Percentiles rank a stretch among this genome's conserved stretches.
phyloP scores from a whole-genome alignment of 2,888 invertebrate genomes.

The Eristalinus sepulchralis region DNA sequence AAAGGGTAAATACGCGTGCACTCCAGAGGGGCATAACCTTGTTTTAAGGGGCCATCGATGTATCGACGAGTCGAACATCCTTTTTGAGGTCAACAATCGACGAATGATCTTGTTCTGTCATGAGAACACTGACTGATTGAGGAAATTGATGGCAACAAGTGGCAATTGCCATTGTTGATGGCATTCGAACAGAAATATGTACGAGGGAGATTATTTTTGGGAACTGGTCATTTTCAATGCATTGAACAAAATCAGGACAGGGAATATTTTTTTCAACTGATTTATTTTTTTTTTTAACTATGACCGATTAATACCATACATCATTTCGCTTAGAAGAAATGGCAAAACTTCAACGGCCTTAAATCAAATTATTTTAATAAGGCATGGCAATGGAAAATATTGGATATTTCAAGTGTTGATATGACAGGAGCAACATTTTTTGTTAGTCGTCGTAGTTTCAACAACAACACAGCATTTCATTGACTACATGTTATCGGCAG shows the following conservation, averaged over 20 bases:
- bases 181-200: not conserved
- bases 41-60: not conserved
- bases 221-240: not conserved
- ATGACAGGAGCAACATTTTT: no score
- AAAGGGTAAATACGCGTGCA: constrained; percentile 44
- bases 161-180: not conserved
- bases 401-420: no score
- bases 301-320: no score
- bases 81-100: not conserved
- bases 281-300: no score
- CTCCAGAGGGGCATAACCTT: constrained; percentile 38
- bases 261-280: no score
- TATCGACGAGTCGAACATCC: not conserved
- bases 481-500: no score
- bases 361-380: no score
- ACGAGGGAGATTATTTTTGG: not conserved
- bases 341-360: no score
- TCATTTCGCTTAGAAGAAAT: no score
- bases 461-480: no score
- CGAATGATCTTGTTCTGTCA: not conserved
- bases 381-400: no score
- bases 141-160: not conserved
- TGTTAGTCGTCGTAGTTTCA: no score
- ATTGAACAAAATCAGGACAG: not conserved
- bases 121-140: not conserved